phyloP scores from a whole-genome alignment of 1,140 invertebrate genomes.

The Drosophila saltans region DNA sequence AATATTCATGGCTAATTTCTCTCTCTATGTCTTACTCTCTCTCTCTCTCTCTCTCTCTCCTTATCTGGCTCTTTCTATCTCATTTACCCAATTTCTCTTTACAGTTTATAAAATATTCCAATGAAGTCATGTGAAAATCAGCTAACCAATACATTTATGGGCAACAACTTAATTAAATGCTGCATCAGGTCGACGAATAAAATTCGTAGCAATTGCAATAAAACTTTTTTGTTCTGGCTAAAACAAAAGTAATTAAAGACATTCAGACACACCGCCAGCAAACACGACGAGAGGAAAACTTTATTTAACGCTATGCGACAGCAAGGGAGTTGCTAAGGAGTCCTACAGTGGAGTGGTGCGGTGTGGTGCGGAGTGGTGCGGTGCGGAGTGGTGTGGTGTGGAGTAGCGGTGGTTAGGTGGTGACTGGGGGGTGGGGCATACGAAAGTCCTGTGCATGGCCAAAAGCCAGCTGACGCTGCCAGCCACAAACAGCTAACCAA shows the following conservation, averaged over 20 bases:
- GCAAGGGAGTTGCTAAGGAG: slow-evolving; percentile 49
- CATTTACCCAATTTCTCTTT: slow-evolving; percentile 12
- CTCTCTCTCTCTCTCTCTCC: slow-evolving; percentile 7
- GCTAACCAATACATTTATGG: slow-evolving; percentile 51
- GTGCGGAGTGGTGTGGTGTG: neutral
- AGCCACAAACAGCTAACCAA: slow-evolving; percentile 62
- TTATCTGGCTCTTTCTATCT: slow-evolving; percentile 27
- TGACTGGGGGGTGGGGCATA: neutral
- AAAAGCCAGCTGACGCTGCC: slow-evolving; percentile 59
- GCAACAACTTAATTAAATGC: slow-evolving; percentile 64
- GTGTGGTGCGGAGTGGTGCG: slow-evolving; percentile 4
- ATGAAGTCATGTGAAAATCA: slow-evolving; percentile 61
- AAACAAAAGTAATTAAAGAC: slow-evolving; percentile 75
- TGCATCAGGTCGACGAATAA: slow-evolving; percentile 60
- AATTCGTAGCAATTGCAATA: slow-evolving; percentile 67
- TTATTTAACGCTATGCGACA: slow-evolving; percentile 64
- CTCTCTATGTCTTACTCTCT: slow-evolving; percentile 13
- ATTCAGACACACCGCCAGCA: slow-evolving; percentile 20
- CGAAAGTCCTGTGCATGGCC: slow-evolving; percentile 57
- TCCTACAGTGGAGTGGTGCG: slow-evolving; percentile 8
- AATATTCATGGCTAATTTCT: slow-evolving; percentile 67
- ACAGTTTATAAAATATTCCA: slow-evolving; percentile 30
- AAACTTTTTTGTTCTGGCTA: slow-evolving; percentile 50
- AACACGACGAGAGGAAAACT: slow-evolving; percentile 21
- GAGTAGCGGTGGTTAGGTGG: no score